Evolutionary conservation across 35 echinoderm and acorn worm species (phyloP).

Genomic region (Ophiothrix spiculata): DNA sequence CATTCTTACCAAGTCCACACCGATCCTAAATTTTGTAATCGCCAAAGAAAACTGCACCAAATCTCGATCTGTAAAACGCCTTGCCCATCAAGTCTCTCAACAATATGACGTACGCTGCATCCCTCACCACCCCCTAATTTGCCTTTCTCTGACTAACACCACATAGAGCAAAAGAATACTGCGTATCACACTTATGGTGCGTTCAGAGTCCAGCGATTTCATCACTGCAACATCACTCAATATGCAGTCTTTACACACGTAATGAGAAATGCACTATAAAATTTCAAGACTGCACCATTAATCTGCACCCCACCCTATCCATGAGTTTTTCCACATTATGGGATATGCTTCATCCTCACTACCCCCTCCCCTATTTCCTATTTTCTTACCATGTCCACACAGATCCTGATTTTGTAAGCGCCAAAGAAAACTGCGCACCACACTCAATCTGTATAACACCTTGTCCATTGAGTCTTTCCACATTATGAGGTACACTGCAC

Average conservation of each 20-base stretch:
- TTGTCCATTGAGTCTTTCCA: constrained; percentile 90
- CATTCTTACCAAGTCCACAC: constrained; percentile 93
- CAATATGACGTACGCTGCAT: constrained; percentile 78
- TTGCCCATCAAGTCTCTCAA: constrained; percentile 86
- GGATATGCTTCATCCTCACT: constrained; percentile 85
- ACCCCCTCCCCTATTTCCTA: constrained; percentile 89
- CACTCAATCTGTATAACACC: constrained; percentile 95
- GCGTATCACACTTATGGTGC: too few relatives aligned
- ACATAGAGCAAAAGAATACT: too few relatives aligned
- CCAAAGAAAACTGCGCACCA: constrained; percentile 93
- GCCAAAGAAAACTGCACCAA: constrained; percentile 84
- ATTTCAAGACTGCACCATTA: constrained; percentile 71
- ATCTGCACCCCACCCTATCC: constrained; percentile 92
- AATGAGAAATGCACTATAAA: too few relatives aligned
- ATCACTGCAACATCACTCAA: too few relatives aligned
- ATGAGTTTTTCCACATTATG: constrained; percentile 80
- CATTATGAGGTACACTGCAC: constrained; percentile 82
- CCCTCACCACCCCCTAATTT: constrained; percentile 95
- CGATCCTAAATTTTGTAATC: constrained; percentile 65
- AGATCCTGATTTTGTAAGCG: constrained; percentile 71
- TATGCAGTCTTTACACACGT: too few relatives aligned
- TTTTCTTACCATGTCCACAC: constrained; percentile 97
- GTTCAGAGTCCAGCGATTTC: too few relatives aligned
- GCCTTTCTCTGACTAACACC: too few relatives aligned
- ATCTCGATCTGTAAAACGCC: constrained; percentile 91